phyloP scores from a whole-genome alignment of 2,113 vertebrate genomes.

The Labrus mixtus region DNA sequence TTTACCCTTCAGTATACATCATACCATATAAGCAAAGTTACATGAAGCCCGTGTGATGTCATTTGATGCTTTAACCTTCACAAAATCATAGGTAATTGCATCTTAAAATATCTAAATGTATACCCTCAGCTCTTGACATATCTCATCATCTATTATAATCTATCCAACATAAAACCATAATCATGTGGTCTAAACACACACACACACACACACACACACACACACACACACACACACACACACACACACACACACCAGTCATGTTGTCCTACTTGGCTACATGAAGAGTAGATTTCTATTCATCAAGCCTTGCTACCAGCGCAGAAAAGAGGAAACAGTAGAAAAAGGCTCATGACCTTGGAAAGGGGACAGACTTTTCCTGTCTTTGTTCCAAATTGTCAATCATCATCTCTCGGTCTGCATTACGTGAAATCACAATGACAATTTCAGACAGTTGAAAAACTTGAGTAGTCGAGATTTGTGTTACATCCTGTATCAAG shows the following conservation, averaged over 20 bases:
- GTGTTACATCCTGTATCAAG: constrained; percentile 11
- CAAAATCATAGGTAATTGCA: too few species aligned
- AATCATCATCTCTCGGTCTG: constrained; percentile 28
- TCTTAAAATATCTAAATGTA: background rate
- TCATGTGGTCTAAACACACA: constrained; percentile 40
- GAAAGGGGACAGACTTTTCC: constrained; percentile 71
- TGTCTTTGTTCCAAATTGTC: constrained; percentile 78
- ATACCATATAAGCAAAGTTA: too few species aligned
- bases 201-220: constrained; percentile 15
- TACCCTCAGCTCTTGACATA: background rate
- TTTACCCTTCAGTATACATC: too few species aligned
- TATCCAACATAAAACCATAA: constrained; percentile 20
- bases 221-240: constrained; percentile 28
- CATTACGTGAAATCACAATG: constrained; percentile 46
- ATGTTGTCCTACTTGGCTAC: constrained; percentile 52
- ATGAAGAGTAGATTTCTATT: constrained; percentile 56
- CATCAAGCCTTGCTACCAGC: constrained; percentile 34
- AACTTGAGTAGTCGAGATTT: background rate
- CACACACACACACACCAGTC: background rate
- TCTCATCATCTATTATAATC: constrained; percentile 8
- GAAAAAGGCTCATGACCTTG: constrained; percentile 63
- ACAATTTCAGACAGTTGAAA: constrained; percentile 28
- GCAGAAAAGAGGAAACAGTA: constrained; percentile 48
- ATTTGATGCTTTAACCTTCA: background rate
- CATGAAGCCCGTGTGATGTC: too few species aligned